These are phyloP conservation scores for Mechanitis mazaeus DNA, from an alignment of 2,888 invertebrate species.

Conservation along the genomic window DNA sequence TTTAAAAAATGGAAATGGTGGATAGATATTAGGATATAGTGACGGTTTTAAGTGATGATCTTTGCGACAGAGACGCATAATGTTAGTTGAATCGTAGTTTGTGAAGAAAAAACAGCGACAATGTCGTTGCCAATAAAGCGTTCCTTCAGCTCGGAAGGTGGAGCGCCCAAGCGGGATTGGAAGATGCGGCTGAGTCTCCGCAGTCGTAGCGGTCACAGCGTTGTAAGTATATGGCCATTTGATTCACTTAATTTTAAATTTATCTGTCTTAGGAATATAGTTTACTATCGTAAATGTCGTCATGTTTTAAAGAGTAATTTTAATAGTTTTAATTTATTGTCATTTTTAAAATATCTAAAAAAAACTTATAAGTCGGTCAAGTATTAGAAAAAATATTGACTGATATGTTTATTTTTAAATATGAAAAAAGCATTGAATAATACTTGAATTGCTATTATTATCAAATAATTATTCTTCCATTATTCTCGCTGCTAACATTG, in stretches of 20 bases:
- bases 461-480: no score
- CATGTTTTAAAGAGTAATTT: no score
- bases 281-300: no score
- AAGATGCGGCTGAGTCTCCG: conserved; percentile 84
- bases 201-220: conserved; percentile 80
- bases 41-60: conserved; percentile 18
- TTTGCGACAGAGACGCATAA: conserved; percentile 46
- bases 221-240: conserved; percentile 52
- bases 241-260: not conserved
- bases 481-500: no score
- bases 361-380: no score
- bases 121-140: conserved; percentile 78
- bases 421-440: no score
- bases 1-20: conserved; percentile 8
- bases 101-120: conserved; percentile 17
- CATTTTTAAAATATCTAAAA: no score
- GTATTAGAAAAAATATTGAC: no score
- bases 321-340: no score
- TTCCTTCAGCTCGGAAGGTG: conserved; percentile 80
- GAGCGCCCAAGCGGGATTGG: conserved; percentile 80
- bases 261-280: not conserved
- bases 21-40: conserved; percentile 10
- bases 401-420: no score
- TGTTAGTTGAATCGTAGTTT: conserved; percentile 22
- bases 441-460: no score